Evolutionary conservation across 2,888 invertebrate species (phyloP).

Genomic region (Drosophila anomalata): DNA sequence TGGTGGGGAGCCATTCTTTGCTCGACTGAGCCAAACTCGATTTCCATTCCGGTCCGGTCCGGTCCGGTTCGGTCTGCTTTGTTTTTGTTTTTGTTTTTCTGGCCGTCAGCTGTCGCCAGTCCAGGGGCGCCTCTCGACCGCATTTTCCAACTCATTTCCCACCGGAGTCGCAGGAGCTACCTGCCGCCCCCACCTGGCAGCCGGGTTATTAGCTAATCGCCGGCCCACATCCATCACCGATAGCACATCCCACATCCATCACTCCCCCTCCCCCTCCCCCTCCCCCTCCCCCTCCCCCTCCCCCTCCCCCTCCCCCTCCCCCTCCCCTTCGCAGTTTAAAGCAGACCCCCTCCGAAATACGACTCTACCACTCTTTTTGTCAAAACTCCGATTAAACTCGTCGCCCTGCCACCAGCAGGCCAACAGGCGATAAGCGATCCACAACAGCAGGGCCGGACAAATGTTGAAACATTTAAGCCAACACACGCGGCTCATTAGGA

Average conservation of each 20-base stretch:
- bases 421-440: constrained; percentile 1
- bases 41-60: background rate
- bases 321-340: no score
- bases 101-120: background rate
- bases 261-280: no score
- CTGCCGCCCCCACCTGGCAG: constrained; percentile 4
- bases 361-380: background rate
- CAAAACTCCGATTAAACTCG: background rate
- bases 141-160: constrained; percentile 26
- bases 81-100: background rate
- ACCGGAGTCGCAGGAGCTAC: constrained; percentile 17
- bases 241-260: no score
- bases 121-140: background rate
- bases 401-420: background rate
- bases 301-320: no score
- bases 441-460: constrained; percentile 27
- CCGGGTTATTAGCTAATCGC: constrained; percentile 58
- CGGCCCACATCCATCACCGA: constrained; percentile 62
- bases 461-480: constrained; percentile 46
- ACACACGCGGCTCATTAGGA: constrained; percentile 38
- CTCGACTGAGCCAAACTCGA: constrained; percentile 26
- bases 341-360: background rate
- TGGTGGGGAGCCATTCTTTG: constrained; percentile 8
- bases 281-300: no score
- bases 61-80: background rate